Evolutionary conservation across 1,140 invertebrate genomes (phyloP).

Genomic region (Rhynchophorus ferrugineus): DNA sequence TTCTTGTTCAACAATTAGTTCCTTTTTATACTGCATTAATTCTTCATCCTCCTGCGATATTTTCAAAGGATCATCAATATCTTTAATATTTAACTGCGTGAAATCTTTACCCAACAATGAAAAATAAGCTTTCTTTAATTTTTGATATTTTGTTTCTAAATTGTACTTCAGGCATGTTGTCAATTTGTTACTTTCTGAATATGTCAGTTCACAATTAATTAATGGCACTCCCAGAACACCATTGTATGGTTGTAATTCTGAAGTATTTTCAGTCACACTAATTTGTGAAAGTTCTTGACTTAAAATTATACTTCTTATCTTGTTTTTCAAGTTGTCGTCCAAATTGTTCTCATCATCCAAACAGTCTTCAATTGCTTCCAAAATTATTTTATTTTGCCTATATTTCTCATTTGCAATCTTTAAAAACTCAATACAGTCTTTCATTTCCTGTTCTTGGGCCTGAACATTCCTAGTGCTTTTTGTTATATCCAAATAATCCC

Average conservation of each 20-base stretch:
- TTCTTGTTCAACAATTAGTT: slow-evolving; percentile 24
- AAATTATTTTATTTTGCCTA: slow-evolving; percentile 24
- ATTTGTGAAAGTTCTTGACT: slow-evolving; percentile 12
- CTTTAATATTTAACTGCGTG: background rate
- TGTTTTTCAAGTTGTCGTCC: slow-evolving; percentile 15
- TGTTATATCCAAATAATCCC: background rate
- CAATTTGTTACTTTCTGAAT: slow-evolving; percentile 19
- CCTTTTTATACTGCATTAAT: slow-evolving; percentile 19
- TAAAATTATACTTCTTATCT: slow-evolving; percentile 23
- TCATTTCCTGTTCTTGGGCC: slow-evolving; percentile 23
- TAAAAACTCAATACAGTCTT: slow-evolving; percentile 18
- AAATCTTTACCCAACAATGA: background rate
- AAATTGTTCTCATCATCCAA: slow-evolving; percentile 11
- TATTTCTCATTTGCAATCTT: slow-evolving; percentile 22
- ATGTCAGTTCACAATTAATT: slow-evolving; percentile 13
- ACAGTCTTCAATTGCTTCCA: slow-evolving; percentile 20
- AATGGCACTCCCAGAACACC: slow-evolving; percentile 19
- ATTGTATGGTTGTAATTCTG: background rate
- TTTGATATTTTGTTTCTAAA: slow-evolving; percentile 12
- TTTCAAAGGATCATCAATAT: slow-evolving; percentile 7
- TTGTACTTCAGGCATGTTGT: slow-evolving; percentile 13
- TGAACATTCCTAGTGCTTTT: slow-evolving; percentile 1
- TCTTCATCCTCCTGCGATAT: slow-evolving; percentile 11
- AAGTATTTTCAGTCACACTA: slow-evolving; percentile 7
- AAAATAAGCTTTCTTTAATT: slow-evolving; percentile 4